Evolutionary conservation across 2,797 vertebrate genomes (phyloP), one percentile per base, ranked within the genome.

Genomic region (Tachyglossus aculeatus): DNA sequence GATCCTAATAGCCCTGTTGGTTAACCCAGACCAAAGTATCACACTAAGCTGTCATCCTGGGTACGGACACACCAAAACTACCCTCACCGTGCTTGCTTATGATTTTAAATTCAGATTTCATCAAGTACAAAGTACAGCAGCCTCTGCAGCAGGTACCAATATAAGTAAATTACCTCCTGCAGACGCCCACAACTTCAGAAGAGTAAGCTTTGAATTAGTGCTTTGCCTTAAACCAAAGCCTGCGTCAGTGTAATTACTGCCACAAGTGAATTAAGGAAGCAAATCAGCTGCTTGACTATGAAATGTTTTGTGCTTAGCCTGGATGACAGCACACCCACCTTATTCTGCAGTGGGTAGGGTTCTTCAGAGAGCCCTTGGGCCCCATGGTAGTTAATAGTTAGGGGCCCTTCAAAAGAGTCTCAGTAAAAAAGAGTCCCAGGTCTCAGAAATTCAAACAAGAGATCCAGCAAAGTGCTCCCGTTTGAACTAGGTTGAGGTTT

Each of bases 31-130:
- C 27, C 53, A 80, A 66, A 72, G 15, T 54, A 45, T 78, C 68
- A 45, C 22, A 39, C 48, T 58, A 38, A n/a, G 8, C 47, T 81
- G 48, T 71, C 67, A 59, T 82, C 72, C 59, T 34, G 36, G 25
- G 10, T 59, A 29, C 29, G 50, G 24, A 9, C 8, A 71, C 54
- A 65, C 34, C 71, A 63, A 70, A 66, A 77, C 47, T 61, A 50
- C 48, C 44, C 59, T 77, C 21, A 22, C 61, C 33, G 40, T 32
- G 7, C 67, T 81, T 80, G 57, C 22, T 83, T 73, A 55, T 60
- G 41, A 51, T 67, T 82, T 80, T 67, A 66, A 82, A 75, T 69
- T 68, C 59, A 76, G 68, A 74, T 66, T 82, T 88, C 41, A 0
- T 19, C 62, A 68, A 38, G 41, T 74, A 44, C 27, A 59, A 22